phyloP scores from a whole-genome alignment of 2,888 invertebrate species.

The Mimumesa dahlbomi region DNA sequence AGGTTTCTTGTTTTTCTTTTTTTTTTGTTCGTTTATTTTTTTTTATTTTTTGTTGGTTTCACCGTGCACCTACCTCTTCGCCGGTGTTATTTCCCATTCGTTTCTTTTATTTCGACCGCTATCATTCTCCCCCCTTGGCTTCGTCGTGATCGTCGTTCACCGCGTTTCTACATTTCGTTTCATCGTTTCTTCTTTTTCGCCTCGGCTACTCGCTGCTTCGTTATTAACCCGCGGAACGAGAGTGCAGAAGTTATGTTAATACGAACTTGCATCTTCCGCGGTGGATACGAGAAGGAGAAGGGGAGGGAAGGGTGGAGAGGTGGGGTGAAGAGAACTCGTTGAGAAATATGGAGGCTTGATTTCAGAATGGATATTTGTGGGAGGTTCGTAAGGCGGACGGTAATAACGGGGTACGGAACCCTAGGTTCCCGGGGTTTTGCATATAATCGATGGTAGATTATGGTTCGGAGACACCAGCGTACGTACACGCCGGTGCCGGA shows the following conservation, averaged over 20 bases:
- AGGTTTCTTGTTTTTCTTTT: too few species aligned
- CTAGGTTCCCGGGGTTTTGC: slow-evolving; percentile 64
- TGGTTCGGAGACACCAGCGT: slow-evolving; percentile 56
- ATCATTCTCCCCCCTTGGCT: not conserved
- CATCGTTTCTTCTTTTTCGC: slow-evolving; percentile 18
- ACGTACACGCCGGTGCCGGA: too few species aligned
- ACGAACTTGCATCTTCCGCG: not conserved
- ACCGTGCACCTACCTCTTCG: too few species aligned
- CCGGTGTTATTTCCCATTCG: not conserved
- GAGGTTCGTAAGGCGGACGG: slow-evolving; percentile 31
- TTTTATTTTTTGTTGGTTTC: too few species aligned
- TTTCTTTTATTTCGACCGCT: not conserved
- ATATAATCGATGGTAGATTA: slow-evolving; percentile 64
- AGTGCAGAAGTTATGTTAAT: not conserved
- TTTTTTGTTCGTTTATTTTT: too few species aligned
- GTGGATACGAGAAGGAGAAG: not conserved
- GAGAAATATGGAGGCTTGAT: too few species aligned
- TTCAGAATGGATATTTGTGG: too few species aligned
- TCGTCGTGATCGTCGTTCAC: too few species aligned
- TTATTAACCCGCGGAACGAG: too few species aligned
- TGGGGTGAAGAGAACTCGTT: too few species aligned
- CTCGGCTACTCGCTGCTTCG: slow-evolving; percentile 37
- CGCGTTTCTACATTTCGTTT: not conserved
- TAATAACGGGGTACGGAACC: slow-evolving; percentile 64
- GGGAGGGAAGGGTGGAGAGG: too few species aligned